Conservation (phyloP, 2,113 vertebrate genomes). For the Cyprinodon brontotheroides region DNA sequence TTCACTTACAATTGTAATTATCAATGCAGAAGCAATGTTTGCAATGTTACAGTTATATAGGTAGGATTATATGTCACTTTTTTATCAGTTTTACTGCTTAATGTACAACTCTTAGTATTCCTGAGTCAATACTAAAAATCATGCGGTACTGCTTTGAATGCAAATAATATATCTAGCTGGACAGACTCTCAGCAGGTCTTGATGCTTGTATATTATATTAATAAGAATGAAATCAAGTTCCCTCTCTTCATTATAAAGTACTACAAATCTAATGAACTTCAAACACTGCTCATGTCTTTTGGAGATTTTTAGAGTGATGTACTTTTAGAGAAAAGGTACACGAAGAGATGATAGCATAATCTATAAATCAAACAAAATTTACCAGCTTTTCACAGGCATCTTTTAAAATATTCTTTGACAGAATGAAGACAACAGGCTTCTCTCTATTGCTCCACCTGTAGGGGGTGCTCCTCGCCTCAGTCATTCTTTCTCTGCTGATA, state of each 20-base stretch:
- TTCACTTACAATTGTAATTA: too few species aligned
- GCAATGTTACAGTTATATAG: too few species aligned
- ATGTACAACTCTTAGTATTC: too few species aligned
- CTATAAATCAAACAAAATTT: background rate
- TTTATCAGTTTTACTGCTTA: too few species aligned
- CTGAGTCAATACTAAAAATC: too few species aligned
- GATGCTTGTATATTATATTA: too few species aligned
- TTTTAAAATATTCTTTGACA: background rate
- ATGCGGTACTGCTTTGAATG: too few species aligned
- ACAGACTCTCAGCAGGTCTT: too few species aligned
- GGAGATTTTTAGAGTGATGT: background rate
- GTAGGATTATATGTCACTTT: too few species aligned
- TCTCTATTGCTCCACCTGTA: slow-evolving; percentile 28
- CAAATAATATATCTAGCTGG: too few species aligned
- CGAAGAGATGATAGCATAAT: background rate
- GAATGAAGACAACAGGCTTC: slow-evolving; percentile 7
- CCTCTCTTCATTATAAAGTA: background rate
- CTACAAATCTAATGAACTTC: background rate
- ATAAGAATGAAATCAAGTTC: background rate
- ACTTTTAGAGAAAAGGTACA: background rate
- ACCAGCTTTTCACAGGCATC: background rate
- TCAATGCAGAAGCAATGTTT: too few species aligned
- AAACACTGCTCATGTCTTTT: background rate
- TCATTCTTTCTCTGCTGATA: slow-evolving; percentile 18
- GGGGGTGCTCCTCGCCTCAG: slow-evolving; percentile 39